A percentile compares a stretch with the other conserved stretches of the same genome.
These are phyloP conservation scores for Aphelenchoides fujianensis DNA, from an alignment of 1,140 invertebrate species.

Conservation along the genomic window DNA sequence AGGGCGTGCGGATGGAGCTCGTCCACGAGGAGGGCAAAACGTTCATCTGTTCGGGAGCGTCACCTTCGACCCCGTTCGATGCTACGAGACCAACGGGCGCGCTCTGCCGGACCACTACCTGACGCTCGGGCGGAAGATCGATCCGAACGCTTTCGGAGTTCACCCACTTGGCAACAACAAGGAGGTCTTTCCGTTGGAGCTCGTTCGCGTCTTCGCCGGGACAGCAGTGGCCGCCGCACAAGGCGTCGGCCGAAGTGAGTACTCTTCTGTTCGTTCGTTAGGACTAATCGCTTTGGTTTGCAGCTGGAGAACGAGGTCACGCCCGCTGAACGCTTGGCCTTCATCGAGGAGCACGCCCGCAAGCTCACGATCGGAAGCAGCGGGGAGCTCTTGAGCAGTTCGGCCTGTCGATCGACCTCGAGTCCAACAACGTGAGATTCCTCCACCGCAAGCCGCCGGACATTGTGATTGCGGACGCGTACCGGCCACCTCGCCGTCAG, in stretches of 20 bases:
- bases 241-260: neutral
- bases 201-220: neutral
- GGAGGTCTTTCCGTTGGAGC: neutral
- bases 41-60: neutral
- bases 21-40: too few species aligned
- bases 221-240: neutral
- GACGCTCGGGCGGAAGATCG: neutral
- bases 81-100: neutral
- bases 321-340: too few species aligned
- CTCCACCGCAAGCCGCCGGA: too few species aligned
- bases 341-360: too few species aligned
- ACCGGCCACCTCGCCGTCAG: too few species aligned
- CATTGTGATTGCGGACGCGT: too few species aligned
- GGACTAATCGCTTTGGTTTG: neutral
- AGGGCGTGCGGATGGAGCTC: too few species aligned
- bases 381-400: too few species aligned
- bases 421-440: too few species aligned
- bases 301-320: too few species aligned
- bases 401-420: too few species aligned
- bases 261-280: neutral
- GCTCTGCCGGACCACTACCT: neutral
- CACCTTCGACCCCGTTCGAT: neutral
- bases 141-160: neutral
- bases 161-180: neutral
- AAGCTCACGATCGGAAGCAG: too few species aligned